A percentile compares a stretch with the other conserved stretches of the same genome.
Conservation (phyloP, 2,797 vertebrate species). For the Sebastes kiyomatsui region DNA sequence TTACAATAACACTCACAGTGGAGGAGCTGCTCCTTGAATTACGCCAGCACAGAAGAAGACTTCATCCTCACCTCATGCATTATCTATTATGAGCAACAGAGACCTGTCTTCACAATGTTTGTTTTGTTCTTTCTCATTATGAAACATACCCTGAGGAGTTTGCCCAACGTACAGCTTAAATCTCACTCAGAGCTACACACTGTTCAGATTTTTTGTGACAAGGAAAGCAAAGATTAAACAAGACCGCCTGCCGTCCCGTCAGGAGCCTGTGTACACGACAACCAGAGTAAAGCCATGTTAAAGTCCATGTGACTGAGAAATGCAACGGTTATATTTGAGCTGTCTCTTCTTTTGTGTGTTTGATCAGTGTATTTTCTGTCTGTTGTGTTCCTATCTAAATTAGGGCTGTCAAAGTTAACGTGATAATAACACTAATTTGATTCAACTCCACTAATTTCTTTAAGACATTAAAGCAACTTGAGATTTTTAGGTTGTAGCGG, state of each 20-base stretch:
- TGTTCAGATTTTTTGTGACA: slow-evolving; percentile 2
- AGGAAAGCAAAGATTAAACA: slow-evolving; percentile 8
- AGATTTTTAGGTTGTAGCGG: no score
- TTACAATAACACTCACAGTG: background rate
- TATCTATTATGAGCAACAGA: background rate
- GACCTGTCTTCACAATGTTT: background rate
- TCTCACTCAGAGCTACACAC: background rate
- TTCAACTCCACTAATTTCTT: no score
- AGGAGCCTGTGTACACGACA: background rate
- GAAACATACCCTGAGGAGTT: background rate
- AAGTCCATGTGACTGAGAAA: background rate
- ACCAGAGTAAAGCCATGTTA: background rate
- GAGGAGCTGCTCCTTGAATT: background rate
- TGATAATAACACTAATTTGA: no score
- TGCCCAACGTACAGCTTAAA: slow-evolving; percentile 7
- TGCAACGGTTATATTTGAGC: no score
- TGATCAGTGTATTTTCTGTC: no score
- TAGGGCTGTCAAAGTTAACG: no score
- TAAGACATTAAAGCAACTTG: no score
- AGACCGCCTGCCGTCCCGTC: background rate
- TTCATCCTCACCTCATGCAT: slow-evolving; percentile 2
- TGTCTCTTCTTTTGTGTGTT: no score
- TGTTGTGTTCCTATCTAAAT: no score
- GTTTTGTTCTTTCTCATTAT: slow-evolving; percentile 21
- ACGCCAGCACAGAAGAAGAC: background rate